A percentile compares a stretch with the other conserved stretches of the same genome.
These are phyloP conservation scores for Caenorhabditis sp. DNA, from an alignment of 2,888 invertebrate species.

Conservation along the genomic window DNA sequence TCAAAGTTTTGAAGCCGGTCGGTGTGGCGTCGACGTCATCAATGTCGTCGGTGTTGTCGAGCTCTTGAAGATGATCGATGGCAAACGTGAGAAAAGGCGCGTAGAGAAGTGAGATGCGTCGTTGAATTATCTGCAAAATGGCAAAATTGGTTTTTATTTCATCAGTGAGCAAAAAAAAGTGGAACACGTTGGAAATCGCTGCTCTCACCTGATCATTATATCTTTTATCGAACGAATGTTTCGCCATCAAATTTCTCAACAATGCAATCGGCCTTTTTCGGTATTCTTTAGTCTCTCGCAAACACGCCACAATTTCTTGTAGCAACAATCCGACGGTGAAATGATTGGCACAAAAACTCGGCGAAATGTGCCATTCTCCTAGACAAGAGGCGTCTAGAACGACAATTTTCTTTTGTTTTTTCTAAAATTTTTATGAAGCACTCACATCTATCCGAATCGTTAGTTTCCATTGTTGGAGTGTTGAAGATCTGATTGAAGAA, in stretches of 20 bases:
- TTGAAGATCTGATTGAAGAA: constrained; percentile 61
- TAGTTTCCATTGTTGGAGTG: constrained; percentile 46
- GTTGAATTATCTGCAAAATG: constrained; percentile 61
- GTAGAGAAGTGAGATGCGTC: constrained; percentile 85
- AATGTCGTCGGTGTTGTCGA: constrained; percentile 70
- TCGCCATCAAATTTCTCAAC: constrained; percentile 86
- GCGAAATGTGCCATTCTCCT: constrained; percentile 76
- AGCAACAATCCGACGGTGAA: constrained; percentile 87
- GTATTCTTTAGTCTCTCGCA: constrained; percentile 85
- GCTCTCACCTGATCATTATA: constrained; percentile 81
- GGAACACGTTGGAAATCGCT: too few species aligned
- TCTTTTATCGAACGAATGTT: constrained; percentile 91
- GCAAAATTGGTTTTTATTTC: background rate
- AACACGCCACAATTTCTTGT: constrained; percentile 85
- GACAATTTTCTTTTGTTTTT: background rate
- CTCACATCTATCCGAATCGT: constrained; percentile 60
- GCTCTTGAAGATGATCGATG: constrained; percentile 84
- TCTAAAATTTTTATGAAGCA: background rate
- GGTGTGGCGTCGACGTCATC: constrained; percentile 41
- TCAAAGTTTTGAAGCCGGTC: constrained; percentile 22
- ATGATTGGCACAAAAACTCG: constrained; percentile 88
- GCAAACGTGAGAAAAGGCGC: constrained; percentile 89
- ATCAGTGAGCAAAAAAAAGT: too few species aligned
- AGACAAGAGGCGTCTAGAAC: constrained; percentile 64
- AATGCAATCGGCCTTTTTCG: constrained; percentile 83